A percentile compares a stretch with the other conserved stretches of the same genome.
Evolutionary conservation across 2,113 vertebrate species (phyloP).

Genomic region (Hiodon alosoides): DNA sequence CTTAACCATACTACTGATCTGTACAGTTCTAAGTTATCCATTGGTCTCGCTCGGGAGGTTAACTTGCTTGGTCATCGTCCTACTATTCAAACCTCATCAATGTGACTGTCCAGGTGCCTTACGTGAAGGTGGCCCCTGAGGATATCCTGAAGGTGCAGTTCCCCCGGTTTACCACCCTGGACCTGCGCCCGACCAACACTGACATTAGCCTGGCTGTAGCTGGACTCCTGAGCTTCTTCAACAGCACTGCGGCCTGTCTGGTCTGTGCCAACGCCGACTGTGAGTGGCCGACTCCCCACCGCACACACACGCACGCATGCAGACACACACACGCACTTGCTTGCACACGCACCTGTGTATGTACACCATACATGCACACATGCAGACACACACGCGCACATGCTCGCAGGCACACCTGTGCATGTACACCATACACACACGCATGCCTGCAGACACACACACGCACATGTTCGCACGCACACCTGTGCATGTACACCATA

Average conservation of each 20-base stretch:
- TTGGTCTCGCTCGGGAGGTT: neutral
- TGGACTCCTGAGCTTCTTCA: slow-evolving; percentile 74
- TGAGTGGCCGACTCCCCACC: slow-evolving; percentile 41
- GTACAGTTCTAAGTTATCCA: neutral
- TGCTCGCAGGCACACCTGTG: no score
- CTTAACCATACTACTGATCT: neutral
- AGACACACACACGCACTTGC: no score
- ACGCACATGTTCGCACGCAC: no score
- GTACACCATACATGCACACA: no score
- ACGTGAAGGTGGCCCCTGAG: slow-evolving; percentile 76
- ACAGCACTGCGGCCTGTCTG: slow-evolving; percentile 77
- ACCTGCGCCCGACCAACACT: slow-evolving; percentile 77
- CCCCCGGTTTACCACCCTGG: slow-evolving; percentile 75
- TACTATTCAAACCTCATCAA: no score
- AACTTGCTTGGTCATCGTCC: no score
- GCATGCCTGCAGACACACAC: no score
- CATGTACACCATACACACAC: no score
- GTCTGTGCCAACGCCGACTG: slow-evolving; percentile 82
- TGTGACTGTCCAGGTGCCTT: slow-evolving; percentile 61
- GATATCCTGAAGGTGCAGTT: slow-evolving; percentile 73
- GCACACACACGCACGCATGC: no score
- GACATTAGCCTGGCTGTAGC: slow-evolving; percentile 76
- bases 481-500: no score
- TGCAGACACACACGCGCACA: no score
- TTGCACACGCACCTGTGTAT: no score